These are phyloP conservation scores for Busseola fusca DNA, from an alignment of 2,888 invertebrate species.

Conservation along the genomic window DNA sequence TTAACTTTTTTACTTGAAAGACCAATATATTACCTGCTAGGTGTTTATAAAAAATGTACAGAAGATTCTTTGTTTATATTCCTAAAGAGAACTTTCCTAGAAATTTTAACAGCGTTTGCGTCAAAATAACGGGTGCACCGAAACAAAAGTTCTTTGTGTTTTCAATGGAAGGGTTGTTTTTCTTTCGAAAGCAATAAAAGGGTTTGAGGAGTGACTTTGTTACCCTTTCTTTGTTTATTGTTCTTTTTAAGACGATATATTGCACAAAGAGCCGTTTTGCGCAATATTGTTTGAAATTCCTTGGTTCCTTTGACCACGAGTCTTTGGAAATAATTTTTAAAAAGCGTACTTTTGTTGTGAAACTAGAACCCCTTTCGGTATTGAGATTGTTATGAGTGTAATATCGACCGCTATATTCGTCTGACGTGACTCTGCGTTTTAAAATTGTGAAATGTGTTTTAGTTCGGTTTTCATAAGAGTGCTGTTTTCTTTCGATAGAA, in stretches of 20 bases:
- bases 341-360: constrained; percentile 38
- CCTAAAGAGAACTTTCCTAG: constrained; percentile 70
- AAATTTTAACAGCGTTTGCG: constrained; percentile 76
- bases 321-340: constrained; percentile 30
- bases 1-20: constrained; percentile 54
- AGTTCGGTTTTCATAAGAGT: constrained; percentile 2
- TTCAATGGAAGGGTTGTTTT: constrained; percentile 86
- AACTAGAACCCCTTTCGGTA: constrained; percentile 44
- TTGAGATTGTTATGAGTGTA: constrained; percentile 46
- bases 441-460: constrained; percentile 32
- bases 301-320: constrained; percentile 61
- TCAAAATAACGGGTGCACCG: constrained; percentile 80
- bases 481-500: neutral
- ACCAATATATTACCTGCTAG: constrained; percentile 61
- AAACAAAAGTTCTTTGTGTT: constrained; percentile 78
- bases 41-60: constrained; percentile 56
- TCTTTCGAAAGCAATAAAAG: constrained; percentile 81
- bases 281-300: constrained; percentile 71
- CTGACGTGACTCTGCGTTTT: constrained; percentile 39
- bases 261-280: constrained; percentile 79
- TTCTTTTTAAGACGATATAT: constrained; percentile 76
- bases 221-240: constrained; percentile 81
- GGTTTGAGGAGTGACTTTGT: constrained; percentile 82
- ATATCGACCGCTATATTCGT: constrained; percentile 37
- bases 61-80: constrained; percentile 58